These are phyloP conservation scores for Antheraea yamamai DNA, from an alignment of 2,888 invertebrate genomes.

Conservation along the genomic window DNA sequence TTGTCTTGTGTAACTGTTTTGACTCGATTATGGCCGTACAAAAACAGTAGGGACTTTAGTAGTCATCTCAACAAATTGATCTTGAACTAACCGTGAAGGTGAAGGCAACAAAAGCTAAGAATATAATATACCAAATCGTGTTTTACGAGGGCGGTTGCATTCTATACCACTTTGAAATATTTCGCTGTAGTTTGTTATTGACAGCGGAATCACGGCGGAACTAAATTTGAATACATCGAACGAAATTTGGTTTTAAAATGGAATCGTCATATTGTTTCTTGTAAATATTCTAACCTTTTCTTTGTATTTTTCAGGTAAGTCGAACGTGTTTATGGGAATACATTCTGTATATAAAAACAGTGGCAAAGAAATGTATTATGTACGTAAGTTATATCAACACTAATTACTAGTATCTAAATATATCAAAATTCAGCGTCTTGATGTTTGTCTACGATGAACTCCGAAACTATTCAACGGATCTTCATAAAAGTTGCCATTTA, in stretches of 20 bases:
- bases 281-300: background rate
- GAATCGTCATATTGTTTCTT: too few species aligned
- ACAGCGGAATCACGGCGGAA: too few species aligned
- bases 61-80: background rate
- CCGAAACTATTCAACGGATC: too few species aligned
- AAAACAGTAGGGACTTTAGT: background rate
- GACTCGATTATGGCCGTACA: background rate
- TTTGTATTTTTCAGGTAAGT: conserved; percentile 8
- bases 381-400: background rate
- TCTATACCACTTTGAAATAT: too few species aligned
- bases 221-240: too few species aligned
- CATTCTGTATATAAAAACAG: background rate
- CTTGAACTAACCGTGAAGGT: background rate
- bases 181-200: too few species aligned
- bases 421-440: too few species aligned
- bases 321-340: background rate
- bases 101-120: background rate
- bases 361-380: background rate
- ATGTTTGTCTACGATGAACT: too few species aligned
- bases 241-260: too few species aligned
- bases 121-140: too few species aligned
- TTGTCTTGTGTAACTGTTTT: conserved; percentile 4
- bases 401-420: too few species aligned
- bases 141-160: background rate
- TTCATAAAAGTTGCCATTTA: too few species aligned